Conservation (phyloP, 2,113 vertebrate species). For the Phalacrocorax brasilianus region DNA sequence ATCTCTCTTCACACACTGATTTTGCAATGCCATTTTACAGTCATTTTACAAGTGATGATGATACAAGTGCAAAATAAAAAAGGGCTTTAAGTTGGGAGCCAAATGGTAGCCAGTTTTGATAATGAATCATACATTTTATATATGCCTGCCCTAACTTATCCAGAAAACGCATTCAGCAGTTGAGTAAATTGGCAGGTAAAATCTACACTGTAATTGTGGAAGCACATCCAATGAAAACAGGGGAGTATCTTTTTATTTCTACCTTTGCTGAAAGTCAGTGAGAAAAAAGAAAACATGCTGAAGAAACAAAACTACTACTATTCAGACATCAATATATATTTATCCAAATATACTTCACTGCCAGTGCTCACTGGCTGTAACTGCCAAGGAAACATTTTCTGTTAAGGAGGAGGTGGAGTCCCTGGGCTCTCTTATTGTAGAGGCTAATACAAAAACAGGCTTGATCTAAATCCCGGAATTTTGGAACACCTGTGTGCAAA, state of each 20-base stretch:
- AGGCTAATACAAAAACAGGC: not conserved
- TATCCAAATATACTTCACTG: constrained; percentile 12
- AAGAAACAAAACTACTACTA: constrained; percentile 38
- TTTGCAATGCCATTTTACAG: not conserved
- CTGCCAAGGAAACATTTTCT: constrained; percentile 23
- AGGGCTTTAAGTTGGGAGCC: not conserved
- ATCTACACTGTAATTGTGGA: not conserved
- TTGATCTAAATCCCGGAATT: not conserved
- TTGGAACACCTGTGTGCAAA: not conserved
- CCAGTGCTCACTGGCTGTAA: not conserved
- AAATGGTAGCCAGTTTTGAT: not conserved
- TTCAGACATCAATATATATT: constrained; percentile 13
- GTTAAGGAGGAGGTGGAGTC: not conserved
- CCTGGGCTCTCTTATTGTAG: not conserved
- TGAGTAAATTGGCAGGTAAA: not conserved
- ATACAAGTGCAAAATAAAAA: not conserved
- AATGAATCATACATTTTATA: not conserved
- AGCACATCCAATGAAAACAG: constrained; percentile 17
- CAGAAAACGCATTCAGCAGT: not conserved
- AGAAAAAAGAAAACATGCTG: constrained; percentile 3
- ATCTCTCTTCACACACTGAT: not conserved
- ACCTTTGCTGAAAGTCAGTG: not conserved
- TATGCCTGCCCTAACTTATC: not conserved
- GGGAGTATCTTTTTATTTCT: not conserved
- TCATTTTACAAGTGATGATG: not conserved